These are phyloP conservation scores for Dasyornis broadbenti DNA, from an alignment of 2,113 vertebrate genomes.

Conservation along the genomic window DNA sequence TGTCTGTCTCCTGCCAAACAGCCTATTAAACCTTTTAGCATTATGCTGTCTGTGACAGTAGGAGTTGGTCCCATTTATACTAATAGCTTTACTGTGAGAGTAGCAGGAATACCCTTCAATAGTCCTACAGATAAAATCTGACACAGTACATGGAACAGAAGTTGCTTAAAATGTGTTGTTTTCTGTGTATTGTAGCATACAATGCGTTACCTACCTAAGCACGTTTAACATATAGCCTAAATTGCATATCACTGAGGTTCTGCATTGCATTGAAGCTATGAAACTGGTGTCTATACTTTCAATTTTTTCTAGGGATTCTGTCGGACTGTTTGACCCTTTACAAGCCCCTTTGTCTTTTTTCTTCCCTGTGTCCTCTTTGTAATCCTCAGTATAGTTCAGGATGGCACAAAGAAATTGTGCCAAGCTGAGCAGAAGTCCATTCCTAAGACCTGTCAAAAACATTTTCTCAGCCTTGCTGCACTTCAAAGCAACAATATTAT, in stretches of 20 bases:
- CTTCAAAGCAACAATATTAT: background rate
- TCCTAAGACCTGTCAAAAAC: background rate
- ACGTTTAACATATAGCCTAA: background rate
- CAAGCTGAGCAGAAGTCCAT: background rate
- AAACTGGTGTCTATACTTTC: background rate
- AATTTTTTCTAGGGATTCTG: background rate
- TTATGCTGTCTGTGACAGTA: background rate
- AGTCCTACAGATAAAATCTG: slow-evolving; percentile 15
- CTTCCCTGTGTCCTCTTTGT: background rate
- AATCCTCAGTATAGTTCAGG: background rate
- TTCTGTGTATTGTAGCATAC: background rate
- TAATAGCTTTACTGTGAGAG: background rate
- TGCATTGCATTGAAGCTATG: background rate
- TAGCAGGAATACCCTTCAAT: background rate
- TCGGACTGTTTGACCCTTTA: background rate
- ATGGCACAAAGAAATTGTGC: background rate
- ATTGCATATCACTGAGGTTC: background rate
- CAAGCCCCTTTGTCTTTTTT: background rate
- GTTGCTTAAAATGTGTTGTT: background rate
- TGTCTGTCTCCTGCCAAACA: slow-evolving; percentile 24
- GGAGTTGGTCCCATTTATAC: slow-evolving; percentile 6
- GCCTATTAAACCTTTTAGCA: background rate
- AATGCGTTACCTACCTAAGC: background rate
- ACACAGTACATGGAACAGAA: background rate
- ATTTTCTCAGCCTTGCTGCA: background rate